These are phyloP conservation scores for Paragorgia papillata DNA, from an alignment of 92 coral and sea anemone genomes.

Conservation along the genomic window DNA sequence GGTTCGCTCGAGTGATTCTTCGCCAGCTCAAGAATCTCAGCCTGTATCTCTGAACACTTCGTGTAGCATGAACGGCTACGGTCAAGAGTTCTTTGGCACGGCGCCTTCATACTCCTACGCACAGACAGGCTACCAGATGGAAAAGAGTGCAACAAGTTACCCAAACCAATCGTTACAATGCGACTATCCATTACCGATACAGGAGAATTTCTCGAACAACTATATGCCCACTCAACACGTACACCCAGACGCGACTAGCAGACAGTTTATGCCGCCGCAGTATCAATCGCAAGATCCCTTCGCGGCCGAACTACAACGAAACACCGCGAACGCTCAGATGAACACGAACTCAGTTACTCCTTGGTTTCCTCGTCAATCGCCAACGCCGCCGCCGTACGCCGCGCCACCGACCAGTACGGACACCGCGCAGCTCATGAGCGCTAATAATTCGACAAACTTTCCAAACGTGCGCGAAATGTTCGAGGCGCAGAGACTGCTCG, in stretches of 20 bases:
- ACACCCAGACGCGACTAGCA: not conserved
- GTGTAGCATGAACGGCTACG: not conserved
- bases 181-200: constrained; percentile 26
- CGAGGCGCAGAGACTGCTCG: constrained; percentile 90
- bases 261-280: constrained; percentile 6
- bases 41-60: constrained; percentile 14
- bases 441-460: constrained; percentile 58
- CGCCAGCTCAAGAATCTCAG: constrained; percentile 30
- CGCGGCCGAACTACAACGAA: constrained; percentile 29
- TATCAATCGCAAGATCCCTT: constrained; percentile 32
- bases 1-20: constrained; percentile 6
- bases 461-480: constrained; percentile 99
- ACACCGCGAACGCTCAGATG: not conserved
- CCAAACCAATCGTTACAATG: constrained; percentile 16
- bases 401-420: not conserved
- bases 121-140: constrained; percentile 21
- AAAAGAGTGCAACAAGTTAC: constrained; percentile 2
- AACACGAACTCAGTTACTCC: constrained; percentile 16
- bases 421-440: constrained; percentile 41
- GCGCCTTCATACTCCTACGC: constrained; percentile 9
- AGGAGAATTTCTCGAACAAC: constrained; percentile 13
- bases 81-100: not conserved
- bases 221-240: constrained; percentile 18
- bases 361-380: constrained; percentile 31
- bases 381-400: constrained; percentile 17